A percentile compares a stretch with the other conserved stretches of the same genome.
Evolutionary conservation across 2,888 invertebrate species (phyloP).

Genomic region (Zygothrica quintamaculata): DNA sequence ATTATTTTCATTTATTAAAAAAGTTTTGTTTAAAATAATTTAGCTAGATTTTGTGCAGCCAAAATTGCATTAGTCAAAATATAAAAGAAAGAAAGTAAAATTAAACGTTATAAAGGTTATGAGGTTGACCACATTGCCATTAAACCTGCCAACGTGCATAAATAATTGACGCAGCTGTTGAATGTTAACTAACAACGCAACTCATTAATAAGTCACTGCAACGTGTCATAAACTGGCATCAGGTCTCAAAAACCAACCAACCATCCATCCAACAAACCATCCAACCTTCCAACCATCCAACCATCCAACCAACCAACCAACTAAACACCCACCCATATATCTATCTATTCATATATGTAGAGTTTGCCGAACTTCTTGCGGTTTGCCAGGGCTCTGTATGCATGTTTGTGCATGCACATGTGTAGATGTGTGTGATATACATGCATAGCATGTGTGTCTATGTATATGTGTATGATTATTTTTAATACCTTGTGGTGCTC

Average conservation of each 20-base stretch:
- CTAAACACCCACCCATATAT: not conserved
- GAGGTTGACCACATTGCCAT: conserved; percentile 2
- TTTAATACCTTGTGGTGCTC: conserved; percentile 53
- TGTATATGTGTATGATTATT: conserved; percentile 47
- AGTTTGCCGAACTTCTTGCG: conserved; percentile 41
- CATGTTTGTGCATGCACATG: too few species aligned
- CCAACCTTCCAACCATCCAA: conserved; percentile 4
- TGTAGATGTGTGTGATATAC: too few species aligned
- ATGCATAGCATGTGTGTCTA: not conserved
- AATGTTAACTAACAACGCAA: conserved; percentile 31
- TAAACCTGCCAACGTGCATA: not conserved
- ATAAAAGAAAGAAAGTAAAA: too few species aligned
- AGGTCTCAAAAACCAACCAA: conserved; percentile 11
- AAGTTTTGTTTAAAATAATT: too few species aligned
- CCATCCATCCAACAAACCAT: not conserved
- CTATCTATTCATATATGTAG: conserved; percentile 8
- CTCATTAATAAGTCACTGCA: conserved; percentile 41
- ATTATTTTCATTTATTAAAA: too few species aligned
- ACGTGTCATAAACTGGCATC: conserved; percentile 44
- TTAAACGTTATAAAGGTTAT: too few species aligned
- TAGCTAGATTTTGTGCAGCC: too few species aligned
- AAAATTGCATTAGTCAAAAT: too few species aligned
- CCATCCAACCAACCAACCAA: conserved; percentile 8
- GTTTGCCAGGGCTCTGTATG: too few species aligned
- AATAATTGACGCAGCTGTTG: conserved; percentile 15